phyloP scores from a whole-genome alignment of 2,797 vertebrate species.

The Tapera naevia region DNA sequence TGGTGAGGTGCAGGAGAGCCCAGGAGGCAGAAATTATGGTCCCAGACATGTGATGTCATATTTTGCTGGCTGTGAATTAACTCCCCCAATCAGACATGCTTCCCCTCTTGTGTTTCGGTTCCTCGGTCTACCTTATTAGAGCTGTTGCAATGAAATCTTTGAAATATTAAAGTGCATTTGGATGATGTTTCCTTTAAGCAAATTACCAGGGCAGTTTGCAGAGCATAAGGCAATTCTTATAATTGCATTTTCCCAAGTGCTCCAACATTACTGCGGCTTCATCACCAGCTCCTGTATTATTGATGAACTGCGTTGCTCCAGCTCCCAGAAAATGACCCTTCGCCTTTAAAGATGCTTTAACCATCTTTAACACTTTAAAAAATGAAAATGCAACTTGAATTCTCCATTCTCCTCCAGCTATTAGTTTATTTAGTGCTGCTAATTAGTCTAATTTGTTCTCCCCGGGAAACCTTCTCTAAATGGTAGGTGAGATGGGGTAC shows the following conservation, averaged over 20 bases:
- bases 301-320: neutral
- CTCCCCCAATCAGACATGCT: neutral
- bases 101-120: neutral
- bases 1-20: neutral
- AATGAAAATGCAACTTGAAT: neutral
- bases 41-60: neutral
- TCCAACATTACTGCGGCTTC: neutral
- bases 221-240: neutral
- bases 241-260: conserved; percentile 29
- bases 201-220: neutral
- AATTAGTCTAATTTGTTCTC: neutral
- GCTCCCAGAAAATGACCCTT: neutral
- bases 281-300: neutral
- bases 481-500: neutral
- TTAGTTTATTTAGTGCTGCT: conserved; percentile 3
- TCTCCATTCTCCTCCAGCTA: neutral
- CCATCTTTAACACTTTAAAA: neutral
- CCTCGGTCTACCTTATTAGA: neutral
- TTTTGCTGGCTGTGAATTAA: neutral
- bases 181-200: neutral
- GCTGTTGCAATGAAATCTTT: neutral
- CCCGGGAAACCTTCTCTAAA: neutral
- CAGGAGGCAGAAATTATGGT: neutral
- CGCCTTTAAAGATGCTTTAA: neutral
- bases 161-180: neutral